These are phyloP conservation scores for Hystrix brachyura DNA, from an alignment of 2,113 vertebrate species.

Conservation along the genomic window DNA sequence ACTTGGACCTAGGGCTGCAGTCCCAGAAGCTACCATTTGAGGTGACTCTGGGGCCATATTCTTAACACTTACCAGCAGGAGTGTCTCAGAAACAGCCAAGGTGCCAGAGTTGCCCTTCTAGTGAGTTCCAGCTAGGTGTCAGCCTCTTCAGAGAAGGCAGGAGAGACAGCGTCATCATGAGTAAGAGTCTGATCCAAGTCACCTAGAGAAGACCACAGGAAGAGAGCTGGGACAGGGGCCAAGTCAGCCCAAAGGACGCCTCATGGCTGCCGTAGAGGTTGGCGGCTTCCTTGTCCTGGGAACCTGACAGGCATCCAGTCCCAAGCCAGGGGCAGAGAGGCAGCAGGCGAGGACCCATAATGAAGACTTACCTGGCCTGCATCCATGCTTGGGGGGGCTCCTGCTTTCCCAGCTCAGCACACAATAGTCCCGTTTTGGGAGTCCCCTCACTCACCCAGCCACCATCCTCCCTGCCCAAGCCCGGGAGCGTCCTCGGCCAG, in stretches of 20 bases:
- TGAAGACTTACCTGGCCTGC: not conserved
- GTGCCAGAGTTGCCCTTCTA: not conserved
- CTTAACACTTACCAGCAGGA: not conserved
- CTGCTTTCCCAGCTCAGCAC: not conserved
- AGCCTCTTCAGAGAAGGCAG: no score
- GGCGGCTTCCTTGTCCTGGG: no score
- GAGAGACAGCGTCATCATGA: not conserved
- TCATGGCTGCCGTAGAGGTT: fast-evolving
- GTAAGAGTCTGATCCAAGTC: no score
- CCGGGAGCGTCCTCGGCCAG: not conserved
- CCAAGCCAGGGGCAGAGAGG: not conserved
- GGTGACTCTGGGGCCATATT: not conserved
- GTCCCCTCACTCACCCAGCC: not conserved
- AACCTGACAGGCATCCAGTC: not conserved
- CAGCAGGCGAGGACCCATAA: not conserved
- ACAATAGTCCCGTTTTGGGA: not conserved
- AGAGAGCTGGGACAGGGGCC: not conserved
- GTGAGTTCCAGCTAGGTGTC: not conserved
- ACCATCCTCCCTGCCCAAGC: not conserved
- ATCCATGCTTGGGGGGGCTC: not conserved
- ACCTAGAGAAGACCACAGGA: not conserved
- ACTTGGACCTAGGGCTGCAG: not conserved
- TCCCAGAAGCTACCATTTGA: not conserved
- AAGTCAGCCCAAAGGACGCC: no score
- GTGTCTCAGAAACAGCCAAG: not conserved